Evolutionary conservation across 2,888 invertebrate species (phyloP), one percentile per base, ranked within the genome.

Genomic region (Troilus luridus): DNA sequence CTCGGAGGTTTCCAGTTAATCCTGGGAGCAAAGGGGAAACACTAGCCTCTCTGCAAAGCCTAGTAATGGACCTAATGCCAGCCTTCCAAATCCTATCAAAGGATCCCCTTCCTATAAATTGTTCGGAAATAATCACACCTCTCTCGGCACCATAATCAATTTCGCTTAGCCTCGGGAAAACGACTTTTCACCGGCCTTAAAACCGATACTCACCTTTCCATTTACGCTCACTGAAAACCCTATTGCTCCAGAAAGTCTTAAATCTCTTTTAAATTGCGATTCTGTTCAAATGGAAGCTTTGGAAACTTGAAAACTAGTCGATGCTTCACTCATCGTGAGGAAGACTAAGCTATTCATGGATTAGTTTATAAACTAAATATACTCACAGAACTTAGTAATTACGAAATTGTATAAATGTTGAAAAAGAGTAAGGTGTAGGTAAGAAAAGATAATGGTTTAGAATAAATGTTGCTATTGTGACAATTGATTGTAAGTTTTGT

Each of bases 61-160:
- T 56, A 85, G n/a, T 85, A 85, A 85, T 85, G 85, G 85, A 58
- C 85, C 85, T 85, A 85, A 85, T 85, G n/a, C 85, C 85, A 58
- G 85, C 72, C 85, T 85, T 85, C 85, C 85, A 58, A 85, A 85
- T 85, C 85, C 85, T 85, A 56, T 85, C 85, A 85, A 85, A 56
- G 56, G 85, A 56, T 58, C n/a, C 85, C 56, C 56, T 56, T 58
- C 54, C 56, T 85, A 85, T 85, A 85, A 85, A 85, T 85, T 85
- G 85, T 58, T 56, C 85, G 85, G 85, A 85, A 85, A 85, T 85
- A 85, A 85, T 85, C 85, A 85, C 85, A 85, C 85, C 85, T 85
- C 85, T 85, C 85, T n/a, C 85, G 10, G 56, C 85, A n/a, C 21
- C n/a, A 85, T 85, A 56, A 85, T 85, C 85, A 85, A 85, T 85